Evolutionary conservation across 2,888 invertebrate genomes (phyloP).

Genomic region (Agrotis clavis): DNA sequence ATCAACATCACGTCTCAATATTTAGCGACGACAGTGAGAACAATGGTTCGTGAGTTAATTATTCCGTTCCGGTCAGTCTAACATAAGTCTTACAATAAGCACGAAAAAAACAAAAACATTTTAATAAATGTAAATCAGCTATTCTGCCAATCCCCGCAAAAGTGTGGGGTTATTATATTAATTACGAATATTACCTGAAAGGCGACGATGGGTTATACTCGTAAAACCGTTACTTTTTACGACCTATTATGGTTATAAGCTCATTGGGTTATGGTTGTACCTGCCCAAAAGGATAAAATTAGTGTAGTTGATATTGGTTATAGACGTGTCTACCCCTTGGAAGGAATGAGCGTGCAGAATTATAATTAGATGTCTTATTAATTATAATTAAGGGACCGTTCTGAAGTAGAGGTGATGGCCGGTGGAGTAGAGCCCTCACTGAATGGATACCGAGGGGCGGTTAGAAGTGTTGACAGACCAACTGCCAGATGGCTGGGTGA

Average conservation of each 20-base stretch:
- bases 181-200: constrained; percentile 20
- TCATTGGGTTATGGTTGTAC: constrained; percentile 25
- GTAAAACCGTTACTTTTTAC: constrained; percentile 34
- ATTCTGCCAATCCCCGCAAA: background rate
- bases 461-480: too few relatives aligned
- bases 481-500: too few relatives aligned
- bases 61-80: too few relatives aligned
- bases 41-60: too few relatives aligned
- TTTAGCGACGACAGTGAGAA: too few relatives aligned
- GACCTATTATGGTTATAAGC: constrained; percentile 13
- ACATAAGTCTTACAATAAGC: too few relatives aligned
- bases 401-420: too few relatives aligned
- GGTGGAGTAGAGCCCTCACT: too few relatives aligned
- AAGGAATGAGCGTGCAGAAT: constrained; percentile 3
- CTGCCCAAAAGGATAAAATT: constrained; percentile 10
- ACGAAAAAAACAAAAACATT: background rate
- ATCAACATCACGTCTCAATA: too few relatives aligned
- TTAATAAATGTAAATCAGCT: background rate
- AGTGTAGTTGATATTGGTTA: constrained; percentile 9
- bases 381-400: background rate
- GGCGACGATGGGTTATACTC: constrained; percentile 10
- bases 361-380: background rate
- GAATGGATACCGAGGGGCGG: too few relatives aligned
- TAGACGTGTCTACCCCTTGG: background rate
- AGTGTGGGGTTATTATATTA: constrained; percentile 3